Base-by-base conservation (phyloP, 2,797 vertebrate genomes). In the Pteropus rufus region DNA sequence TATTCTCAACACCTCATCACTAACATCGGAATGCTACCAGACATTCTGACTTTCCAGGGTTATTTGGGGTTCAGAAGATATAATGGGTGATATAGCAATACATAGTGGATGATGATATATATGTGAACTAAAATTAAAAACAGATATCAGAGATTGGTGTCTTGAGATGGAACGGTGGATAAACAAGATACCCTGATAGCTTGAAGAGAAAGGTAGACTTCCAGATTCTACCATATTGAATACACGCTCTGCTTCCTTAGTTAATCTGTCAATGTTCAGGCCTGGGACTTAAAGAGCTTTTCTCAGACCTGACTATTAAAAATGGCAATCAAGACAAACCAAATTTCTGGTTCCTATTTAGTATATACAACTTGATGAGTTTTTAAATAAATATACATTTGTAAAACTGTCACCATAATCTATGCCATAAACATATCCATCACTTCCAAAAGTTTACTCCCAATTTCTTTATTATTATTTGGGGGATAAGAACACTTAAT, bases 41-140 rank as follows among this genome's bases (percentile, higher is more conserved):
- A 31, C 12, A 44, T 64, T n/a, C 29, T 44, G 58, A 12, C 39
- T 29, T 73, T 67, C 19, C 54, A 72, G 58, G 5, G 16, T 73
- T 93, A 89, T 69, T 93, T 96, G 81, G 62, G 18, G 41, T 64
- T 86, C n/a, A 86, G 70, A 93, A 49, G 10, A 72, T 41, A 72
- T 3, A 70, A 21, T n/a, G 44, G 4, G 41, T 65, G 31, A 75
- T n/a, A 60, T 0, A 79, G 49, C 2, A 67, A 19, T 67, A 19
- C 14, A 39, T 21, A 26, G 10, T 24, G 26, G 14, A 29, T 75
- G 7, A 58, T 3, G 49, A 7, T 31, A 34, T 2, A 41, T 65
- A 49, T 18, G 3, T 49, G 4, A 70, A 44, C 29, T 58, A 70
- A 65, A 76, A 89, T 62, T 67, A 77, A 85, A 83, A 46, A 39